Conservation (phyloP, 2,113 vertebrate species). For the Tringa solitaria region DNA sequence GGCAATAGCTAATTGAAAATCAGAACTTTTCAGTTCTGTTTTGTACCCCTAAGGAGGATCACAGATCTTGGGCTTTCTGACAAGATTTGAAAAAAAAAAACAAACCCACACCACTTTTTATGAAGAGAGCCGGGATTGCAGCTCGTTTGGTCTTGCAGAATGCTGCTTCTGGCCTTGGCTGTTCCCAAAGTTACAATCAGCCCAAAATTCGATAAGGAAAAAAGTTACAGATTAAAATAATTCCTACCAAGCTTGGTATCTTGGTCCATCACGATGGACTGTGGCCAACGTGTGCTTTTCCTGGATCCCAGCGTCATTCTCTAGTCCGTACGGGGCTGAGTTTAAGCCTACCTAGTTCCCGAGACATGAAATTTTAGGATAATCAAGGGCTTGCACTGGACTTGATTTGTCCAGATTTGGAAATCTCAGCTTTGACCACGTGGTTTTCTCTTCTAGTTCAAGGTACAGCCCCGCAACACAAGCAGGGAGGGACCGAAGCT, state of each 20-base stretch:
- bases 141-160: neutral
- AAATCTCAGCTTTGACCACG: neutral
- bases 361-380: neutral
- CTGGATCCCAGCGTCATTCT: neutral
- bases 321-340: neutral
- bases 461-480: neutral
- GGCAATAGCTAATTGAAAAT: neutral
- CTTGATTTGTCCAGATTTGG: neutral
- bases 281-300: neutral
- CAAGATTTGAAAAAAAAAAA: neutral
- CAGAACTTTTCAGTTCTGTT: neutral
- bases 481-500: neutral
- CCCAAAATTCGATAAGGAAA: neutral
- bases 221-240: neutral
- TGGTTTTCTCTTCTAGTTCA: neutral
- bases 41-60: neutral
- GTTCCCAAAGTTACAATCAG: neutral
- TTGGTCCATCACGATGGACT: neutral
- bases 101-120: neutral
- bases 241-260: neutral
- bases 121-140: neutral
- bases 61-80: neutral
- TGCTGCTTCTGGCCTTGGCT: neutral
- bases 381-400: neutral
- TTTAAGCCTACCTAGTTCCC: neutral